These are phyloP conservation scores for Automeris io DNA, from an alignment of 2,888 invertebrate species.

Conservation along the genomic window DNA sequence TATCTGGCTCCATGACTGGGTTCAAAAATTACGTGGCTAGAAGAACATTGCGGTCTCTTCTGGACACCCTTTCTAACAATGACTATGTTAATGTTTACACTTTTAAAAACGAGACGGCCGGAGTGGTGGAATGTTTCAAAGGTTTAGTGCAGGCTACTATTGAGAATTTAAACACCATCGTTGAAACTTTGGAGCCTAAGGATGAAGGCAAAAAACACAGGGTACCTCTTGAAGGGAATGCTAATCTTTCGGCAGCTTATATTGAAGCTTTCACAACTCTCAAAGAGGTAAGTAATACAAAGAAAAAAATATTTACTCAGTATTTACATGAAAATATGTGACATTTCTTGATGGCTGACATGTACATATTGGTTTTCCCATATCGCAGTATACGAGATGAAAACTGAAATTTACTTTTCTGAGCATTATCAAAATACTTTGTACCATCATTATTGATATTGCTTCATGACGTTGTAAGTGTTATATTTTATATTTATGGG, in stretches of 20 bases:
- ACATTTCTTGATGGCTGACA: too few species aligned
- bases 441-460: background rate
- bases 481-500: background rate
- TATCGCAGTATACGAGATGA: too few species aligned
- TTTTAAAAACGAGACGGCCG: conserved; percentile 83
- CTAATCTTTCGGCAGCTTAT: conserved; percentile 90
- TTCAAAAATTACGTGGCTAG: conserved; percentile 85
- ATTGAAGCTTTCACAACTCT: conserved; percentile 89
- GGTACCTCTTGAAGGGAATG: conserved; percentile 85
- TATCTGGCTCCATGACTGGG: conserved; percentile 98
- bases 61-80: conserved; percentile 97
- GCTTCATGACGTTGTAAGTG: background rate
- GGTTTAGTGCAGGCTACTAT: conserved; percentile 92
- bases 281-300: conserved; percentile 77
- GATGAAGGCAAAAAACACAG: conserved; percentile 51
- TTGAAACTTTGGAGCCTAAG: conserved; percentile 78
- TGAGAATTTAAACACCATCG: conserved; percentile 88
- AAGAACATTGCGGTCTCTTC: conserved; percentile 90
- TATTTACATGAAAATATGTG: too few species aligned
- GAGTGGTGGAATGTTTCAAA: conserved; percentile 90
- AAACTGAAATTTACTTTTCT: too few species aligned
- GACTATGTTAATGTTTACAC: conserved; percentile 96
- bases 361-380: too few species aligned
- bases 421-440: background rate
- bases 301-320: too few species aligned